Base-by-base conservation (phyloP, 1,140 invertebrate species). In the Microplitis demolitor region DNA sequence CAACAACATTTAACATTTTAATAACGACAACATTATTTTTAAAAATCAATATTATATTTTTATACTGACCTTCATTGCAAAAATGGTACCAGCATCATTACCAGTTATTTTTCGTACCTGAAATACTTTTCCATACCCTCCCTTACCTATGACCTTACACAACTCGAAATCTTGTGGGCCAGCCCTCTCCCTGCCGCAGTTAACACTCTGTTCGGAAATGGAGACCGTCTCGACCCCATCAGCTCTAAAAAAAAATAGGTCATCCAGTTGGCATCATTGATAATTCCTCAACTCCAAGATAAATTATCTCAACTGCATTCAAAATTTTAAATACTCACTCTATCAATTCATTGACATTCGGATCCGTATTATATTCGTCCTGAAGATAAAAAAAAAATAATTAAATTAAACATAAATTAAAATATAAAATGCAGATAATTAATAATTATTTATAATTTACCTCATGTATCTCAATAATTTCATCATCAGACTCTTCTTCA, bases 111-210 rank as follows among this genome's bases (percentile, higher is more conserved):
- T 99, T 66, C 94, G 90, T 6, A 99, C 98, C 90, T 96, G 94
- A 85, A 95, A 95, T 64, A 99, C 98, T 90, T 99, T 99, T 80
- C 98, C 98, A 91, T 99, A 99, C 51, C 98, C 98, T 76, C 98
- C 98, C 91, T 98, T 98, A 5, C 98, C 98, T 50, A 99, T 90
- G 68, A 99, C 97, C 88, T 96, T 98, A 60, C 96, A 90, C 54
- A 99, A 87, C 86, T 98, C 94, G 90, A 99, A 99, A 88, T 99
- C 96, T 83, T 94, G 91, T 39, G 95, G 94, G 5, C 96, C 95
- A 71, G 93, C 91, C 85, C 95, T 93, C 79, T 94, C 90, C 76
- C 89, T 89, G 24, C 93, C 94, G 58, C 92, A 91, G 87, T 97
- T 97, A 1, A 97, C 96, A 88, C 91, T 96, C 78, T 95, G 92